These are phyloP conservation scores for Agrotis segetum DNA, from an alignment of 2,888 invertebrate genomes.

Conservation along the genomic window DNA sequence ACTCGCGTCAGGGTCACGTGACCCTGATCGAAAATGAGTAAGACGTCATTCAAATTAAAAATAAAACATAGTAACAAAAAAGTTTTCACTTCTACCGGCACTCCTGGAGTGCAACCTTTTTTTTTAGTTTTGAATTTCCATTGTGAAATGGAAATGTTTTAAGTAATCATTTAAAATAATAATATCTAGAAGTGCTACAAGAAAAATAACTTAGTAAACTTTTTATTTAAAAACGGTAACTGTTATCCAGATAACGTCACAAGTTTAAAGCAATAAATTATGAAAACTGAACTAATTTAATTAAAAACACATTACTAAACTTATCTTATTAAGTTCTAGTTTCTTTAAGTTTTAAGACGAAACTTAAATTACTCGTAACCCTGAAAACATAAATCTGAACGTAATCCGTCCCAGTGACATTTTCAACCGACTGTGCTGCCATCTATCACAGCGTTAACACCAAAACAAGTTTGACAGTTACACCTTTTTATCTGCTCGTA, in stretches of 20 bases:
- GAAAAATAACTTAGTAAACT: too few species aligned
- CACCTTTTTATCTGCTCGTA: slow-evolving; percentile 16
- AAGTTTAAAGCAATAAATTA: slow-evolving; percentile 7
- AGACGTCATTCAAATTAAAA: too few species aligned
- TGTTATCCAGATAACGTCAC: background rate
- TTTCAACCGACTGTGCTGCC: slow-evolving; percentile 36
- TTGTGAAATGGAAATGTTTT: slow-evolving; percentile 3
- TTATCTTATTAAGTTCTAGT: slow-evolving; percentile 3
- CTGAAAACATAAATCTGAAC: slow-evolving; percentile 41
- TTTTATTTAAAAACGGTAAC: background rate
- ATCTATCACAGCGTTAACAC: slow-evolving; percentile 47
- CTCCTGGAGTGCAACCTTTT: too few species aligned
- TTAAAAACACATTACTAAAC: slow-evolving; percentile 12
- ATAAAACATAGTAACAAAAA: too few species aligned
- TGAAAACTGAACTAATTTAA: slow-evolving; percentile 9
- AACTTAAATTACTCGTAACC: slow-evolving; percentile 49
- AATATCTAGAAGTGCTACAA: background rate
- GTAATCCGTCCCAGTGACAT: slow-evolving; percentile 38
- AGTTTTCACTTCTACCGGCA: too few species aligned
- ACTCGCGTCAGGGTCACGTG: too few species aligned
- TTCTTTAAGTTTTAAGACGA: slow-evolving; percentile 7
- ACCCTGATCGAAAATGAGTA: too few species aligned
- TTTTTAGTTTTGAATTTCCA: slow-evolving; percentile 30
- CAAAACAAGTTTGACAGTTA: slow-evolving; percentile 40
- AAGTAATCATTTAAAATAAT: background rate